Conservation (phyloP, 1,140 invertebrate genomes). For the Campoletis sonorensis region DNA sequence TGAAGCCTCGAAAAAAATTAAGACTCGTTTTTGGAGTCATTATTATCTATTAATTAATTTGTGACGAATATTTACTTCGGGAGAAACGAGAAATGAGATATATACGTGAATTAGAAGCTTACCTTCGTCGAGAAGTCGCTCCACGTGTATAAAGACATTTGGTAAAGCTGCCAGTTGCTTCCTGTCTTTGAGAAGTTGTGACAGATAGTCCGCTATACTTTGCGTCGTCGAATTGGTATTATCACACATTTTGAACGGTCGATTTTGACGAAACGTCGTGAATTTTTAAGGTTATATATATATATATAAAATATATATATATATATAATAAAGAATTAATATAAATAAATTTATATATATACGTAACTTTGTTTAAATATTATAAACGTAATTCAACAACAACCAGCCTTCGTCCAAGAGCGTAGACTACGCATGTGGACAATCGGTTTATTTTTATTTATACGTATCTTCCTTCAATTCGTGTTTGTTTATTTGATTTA, state of each 20-base stretch:
- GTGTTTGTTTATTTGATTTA: background rate
- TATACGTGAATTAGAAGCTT: conserved; percentile 72
- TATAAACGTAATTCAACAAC: no score
- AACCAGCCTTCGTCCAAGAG: no score
- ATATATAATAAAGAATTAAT: conserved; percentile 7
- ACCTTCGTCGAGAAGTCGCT: conserved; percentile 99
- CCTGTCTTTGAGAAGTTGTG: conserved; percentile 99
- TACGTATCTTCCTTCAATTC: background rate
- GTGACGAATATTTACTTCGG: no score
- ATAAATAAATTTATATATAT: background rate
- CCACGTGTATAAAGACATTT: conserved; percentile 99
- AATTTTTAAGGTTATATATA: conserved; percentile 13
- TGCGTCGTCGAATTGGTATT: conserved; percentile 89
- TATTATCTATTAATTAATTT: background rate
- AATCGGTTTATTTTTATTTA: background rate
- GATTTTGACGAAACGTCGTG: conserved; percentile 13
- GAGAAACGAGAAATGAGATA: conserved; percentile 14
- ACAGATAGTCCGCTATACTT: conserved; percentile 99
- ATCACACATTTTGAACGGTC: conserved; percentile 80
- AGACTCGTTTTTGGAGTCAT: no score
- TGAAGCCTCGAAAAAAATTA: no score
- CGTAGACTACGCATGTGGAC: no score
- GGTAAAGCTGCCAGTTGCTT: conserved; percentile 99
- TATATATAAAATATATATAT: no score
- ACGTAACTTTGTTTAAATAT: background rate